Base-by-base conservation (phyloP, 1,140 invertebrate genomes). In the Drosophila murphyi region DNA sequence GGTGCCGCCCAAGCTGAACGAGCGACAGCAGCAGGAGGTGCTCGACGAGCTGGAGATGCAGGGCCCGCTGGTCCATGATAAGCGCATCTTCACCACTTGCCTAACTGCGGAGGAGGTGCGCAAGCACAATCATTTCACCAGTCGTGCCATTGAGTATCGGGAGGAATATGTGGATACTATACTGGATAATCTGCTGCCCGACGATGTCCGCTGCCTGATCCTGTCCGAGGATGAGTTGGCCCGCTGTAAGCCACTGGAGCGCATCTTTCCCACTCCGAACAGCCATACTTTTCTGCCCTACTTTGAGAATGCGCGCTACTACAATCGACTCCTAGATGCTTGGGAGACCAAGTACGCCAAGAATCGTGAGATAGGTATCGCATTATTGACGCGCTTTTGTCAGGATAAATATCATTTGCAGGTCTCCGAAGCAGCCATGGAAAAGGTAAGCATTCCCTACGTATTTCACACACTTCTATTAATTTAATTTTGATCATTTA, bases 221-320 rank as follows among this genome's bases (percentile, higher is more conserved):
- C 94, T 95, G 54, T 95, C 97, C n/a, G 98, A 99, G 93, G 98
- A 99, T 93, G 98, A 99, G 93, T 93, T 98, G 10, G 95, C 95
- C 5, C 69, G 96, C 95, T 76, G 92, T 37, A 86, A 89, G 7
- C 93, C 95, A 47, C 97, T 98, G 88, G 95, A 96, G 82, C 95
- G 97, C 54, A 96, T 99, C 64, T 99, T 99, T 92, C 98, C 98
- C 2, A 96, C 96, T 0, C 78, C 93, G 0, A 93, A 95, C 31
- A 96, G 96, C 3, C 93, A 97, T 90, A 93, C 94, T 32, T 99
- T 98, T 93, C 94, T 98, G 51, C 93, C 95, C 51, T 99, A 94
- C 93, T 96, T 99, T 88, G 96, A 98, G 75, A 95, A 95, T 4
- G 95, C 96, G 2, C 93, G 97, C 28, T 99, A 99, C 92, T 98